Base-by-base conservation (phyloP, 2,113 vertebrate genomes). In the Nesogale talazaci region DNA sequence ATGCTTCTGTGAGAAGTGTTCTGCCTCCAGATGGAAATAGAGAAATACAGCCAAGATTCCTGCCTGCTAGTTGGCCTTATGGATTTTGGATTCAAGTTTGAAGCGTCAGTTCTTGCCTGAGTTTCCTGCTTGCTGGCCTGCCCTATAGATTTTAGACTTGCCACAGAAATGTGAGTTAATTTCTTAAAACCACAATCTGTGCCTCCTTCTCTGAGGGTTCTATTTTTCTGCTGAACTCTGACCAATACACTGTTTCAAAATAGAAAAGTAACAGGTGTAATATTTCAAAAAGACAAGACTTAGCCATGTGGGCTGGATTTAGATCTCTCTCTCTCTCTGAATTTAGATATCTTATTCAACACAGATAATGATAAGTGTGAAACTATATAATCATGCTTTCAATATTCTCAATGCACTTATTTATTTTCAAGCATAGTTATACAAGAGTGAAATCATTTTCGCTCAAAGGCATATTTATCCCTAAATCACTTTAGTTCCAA, bases 281-380 rank as follows among this genome's bases (percentile, higher is more conserved):
- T 69, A 93, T 90, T 96, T 88, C 91, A 89, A 52, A 96, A 89
- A 96, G 90, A 94, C 36, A 84, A 93, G 38, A 63, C 34, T 89
- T 74, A 84, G 92, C 81, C 83, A 93, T 52, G 46, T 9, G 46
- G 10, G 95, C 72, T 31, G 74, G 95, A 94, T 94, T 63, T 22
- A 94, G 38, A 95, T 74, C 57, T 57, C 42, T 46, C 65, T 59
- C 74, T 59, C 59, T n/a, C n/a, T n/a, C n/a, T n/a, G n/a, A n/a
- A n/a, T n/a, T n/a, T n/a, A n/a, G n/a, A n/a, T n/a, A 89, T 8
- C 78, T 83, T 83, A 72, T 83, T 95, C 80, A 82, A 75, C 16
- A 94, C 86, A 59, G 31, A 63, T 75, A 86, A 86, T 31, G 69
- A 34, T 65, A 82, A 90, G 70, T 22, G 59, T n/a, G 12, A 92